These are phyloP conservation scores for Heliothis peltigera DNA, from an alignment of 2,888 invertebrate genomes.

Conservation along the genomic window DNA sequence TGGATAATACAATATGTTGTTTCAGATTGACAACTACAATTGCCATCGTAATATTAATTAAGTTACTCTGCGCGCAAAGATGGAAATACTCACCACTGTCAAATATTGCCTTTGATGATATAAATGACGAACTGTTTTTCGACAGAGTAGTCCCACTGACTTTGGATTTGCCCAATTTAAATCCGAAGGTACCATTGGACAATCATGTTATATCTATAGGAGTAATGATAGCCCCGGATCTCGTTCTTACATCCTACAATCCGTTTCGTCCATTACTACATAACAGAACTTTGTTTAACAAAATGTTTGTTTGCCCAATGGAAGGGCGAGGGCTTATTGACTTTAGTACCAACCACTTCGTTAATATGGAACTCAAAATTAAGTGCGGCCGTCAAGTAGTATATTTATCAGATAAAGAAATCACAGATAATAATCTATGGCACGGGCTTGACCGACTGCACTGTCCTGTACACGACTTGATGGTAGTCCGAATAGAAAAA, in stretches of 20 bases:
- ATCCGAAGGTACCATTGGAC: too few relatives aligned
- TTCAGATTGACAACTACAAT: background rate
- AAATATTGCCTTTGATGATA: too few relatives aligned
- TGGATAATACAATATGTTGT: too few relatives aligned
- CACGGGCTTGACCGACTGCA: background rate
- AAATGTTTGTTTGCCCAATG: background rate
- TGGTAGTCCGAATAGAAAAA: constrained; percentile 1
- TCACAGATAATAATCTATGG: background rate
- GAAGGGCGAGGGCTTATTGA: background rate
- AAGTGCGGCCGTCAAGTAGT: constrained; percentile 3
- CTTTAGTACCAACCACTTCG: background rate
- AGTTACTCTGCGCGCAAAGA: too few relatives aligned
- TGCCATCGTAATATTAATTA: constrained; percentile 1
- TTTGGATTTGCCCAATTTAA: background rate
- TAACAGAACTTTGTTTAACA: background rate
- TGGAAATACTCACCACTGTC: fast-evolving
- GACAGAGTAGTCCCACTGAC: background rate
- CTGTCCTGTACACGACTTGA: constrained; percentile 9
- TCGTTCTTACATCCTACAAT: constrained; percentile 9
- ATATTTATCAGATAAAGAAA: background rate
- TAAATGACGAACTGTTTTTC: background rate
- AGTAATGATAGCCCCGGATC: constrained; percentile 2
- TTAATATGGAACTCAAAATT: too few relatives aligned
- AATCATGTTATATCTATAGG: background rate
- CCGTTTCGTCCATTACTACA: background rate